Evolutionary conservation across 2,113 vertebrate genomes (phyloP), one percentile per base, ranked within the genome.

Genomic region (Halichoeres trimaculatus): DNA sequence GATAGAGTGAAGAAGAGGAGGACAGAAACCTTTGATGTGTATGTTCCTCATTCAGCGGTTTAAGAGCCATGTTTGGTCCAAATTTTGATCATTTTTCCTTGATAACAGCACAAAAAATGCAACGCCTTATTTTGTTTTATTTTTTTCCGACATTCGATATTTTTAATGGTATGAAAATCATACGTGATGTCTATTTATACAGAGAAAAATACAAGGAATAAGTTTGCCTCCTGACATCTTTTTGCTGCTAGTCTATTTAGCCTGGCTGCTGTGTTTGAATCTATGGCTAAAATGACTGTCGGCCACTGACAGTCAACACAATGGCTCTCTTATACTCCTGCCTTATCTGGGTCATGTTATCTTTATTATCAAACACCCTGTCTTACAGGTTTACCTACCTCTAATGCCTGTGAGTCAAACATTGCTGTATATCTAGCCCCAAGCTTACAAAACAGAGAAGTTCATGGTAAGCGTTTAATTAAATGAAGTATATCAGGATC

Each of bases 341-440:
- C 41, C 43, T 72, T 77, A 76, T 87, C 56, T 87, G 56, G 72
- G 55, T 84, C 72, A 76, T 58, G 30, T 66, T 72, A 76, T 80
- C 78, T 36, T 69, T 80, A n/a, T 67, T 52, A 77, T 85, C 75
- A 58, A 53, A 75, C 68, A 57, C 52, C 12, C 57, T 73, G 41
- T 60, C 69, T 6, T 19, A 24, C 67, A 50, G 67, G 53, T 89
- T 82, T 78, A 79, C 63, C 61, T 45, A 60, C 41, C 61, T 36
- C 36, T 58, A 52, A 41, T 40, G 23, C 24, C 41, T 67, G 34
- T 35, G 17, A 60, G 48, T 19, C 47, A 22, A 30, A 6, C 52
- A 54, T 81, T 68, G 47, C 34, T 47, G 40, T 48, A n/a, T 51
- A 69, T 22, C 51, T 16, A 61, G 48, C 50, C 59, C 69, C 58